Evolutionary conservation across 2,113 vertebrate species (phyloP), one percentile per base, ranked within the genome.

Genomic region (Cyrtonyx montezumae): DNA sequence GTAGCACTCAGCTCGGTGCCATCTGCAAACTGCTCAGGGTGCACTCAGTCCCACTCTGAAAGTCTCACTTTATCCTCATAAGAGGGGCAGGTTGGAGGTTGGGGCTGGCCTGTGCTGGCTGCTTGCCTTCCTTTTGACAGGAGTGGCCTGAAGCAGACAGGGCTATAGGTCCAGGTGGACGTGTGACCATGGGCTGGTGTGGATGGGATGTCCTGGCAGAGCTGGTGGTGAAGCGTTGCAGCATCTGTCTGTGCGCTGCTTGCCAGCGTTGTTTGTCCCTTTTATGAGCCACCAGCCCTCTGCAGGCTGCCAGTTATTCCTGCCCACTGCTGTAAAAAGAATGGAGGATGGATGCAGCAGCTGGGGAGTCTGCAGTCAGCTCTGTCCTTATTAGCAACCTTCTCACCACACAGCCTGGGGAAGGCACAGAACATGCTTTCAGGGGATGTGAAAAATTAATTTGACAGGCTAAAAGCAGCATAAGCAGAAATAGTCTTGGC

Each of bases 211-310:
- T 74, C 81, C 93, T 92, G 91, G 95, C 93, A 93, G 87, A 70
- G 63, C 17, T 17, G 1, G 1, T 5, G 4, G 82, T 84, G 82
- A 87, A 85, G 79, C 1, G 16, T 68, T 0, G 0, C 81, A 70
- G 96, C 94, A 93, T 90, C 95, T 96, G 93, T 30, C 93, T 0
- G 2, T 1, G 3, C 89, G 69, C 9, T 0, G 6, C 87, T 78
- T 80, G 93, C 96, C 91, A 94, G 89, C 1, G 1, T 58, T 4
- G 42, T 87, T 79, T 59, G 79, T 63, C 91, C 91, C 63, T 89
- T 92, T 95, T 91, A 93, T 48, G 59, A 94, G 89, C 63, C 94
- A 94, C 93, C 95, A 94, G 91, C 87, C 75, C 74, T 89, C 83
- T 0, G 1, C 74, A 48, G 90, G 86, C 95, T 88, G 92, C 92